Conservation (phyloP, 1,140 invertebrate species). For the Papilio glaucus region DNA sequence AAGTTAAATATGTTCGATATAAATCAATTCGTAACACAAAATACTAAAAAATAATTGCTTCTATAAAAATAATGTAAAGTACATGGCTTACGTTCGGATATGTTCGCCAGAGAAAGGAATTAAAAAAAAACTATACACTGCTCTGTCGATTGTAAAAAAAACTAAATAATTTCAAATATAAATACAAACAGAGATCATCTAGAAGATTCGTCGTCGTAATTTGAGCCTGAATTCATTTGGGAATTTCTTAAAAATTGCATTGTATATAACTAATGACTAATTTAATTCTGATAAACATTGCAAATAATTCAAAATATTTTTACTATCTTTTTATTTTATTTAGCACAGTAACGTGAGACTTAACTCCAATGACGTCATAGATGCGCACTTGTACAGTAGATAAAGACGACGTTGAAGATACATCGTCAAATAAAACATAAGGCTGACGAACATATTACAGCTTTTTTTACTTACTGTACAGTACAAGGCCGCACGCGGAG, state of each 20-base stretch:
- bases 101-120: not conserved
- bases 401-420: too few species aligned
- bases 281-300: too few species aligned
- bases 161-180: not conserved
- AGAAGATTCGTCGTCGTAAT: slow-evolving; percentile 12
- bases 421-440: too few species aligned
- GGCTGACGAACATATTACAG: too few species aligned
- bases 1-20: slow-evolving; percentile 49
- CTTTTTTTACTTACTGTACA: too few species aligned
- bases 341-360: too few species aligned
- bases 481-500: too few species aligned
- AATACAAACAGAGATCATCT: slow-evolving; percentile 10
- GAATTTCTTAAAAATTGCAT: not conserved
- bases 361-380: too few species aligned
- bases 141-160: not conserved
- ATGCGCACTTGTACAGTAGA: too few species aligned
- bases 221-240: not conserved
- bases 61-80: slow-evolving; percentile 1
- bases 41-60: not conserved
- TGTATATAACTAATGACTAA: too few species aligned
- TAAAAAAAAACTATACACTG: not conserved
- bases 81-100: not conserved
- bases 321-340: too few species aligned
- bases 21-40: slow-evolving; percentile 46
- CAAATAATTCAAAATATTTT: too few species aligned